Base-by-base conservation (phyloP, 23 tunicate species). In the Styela plicata region DNA sequence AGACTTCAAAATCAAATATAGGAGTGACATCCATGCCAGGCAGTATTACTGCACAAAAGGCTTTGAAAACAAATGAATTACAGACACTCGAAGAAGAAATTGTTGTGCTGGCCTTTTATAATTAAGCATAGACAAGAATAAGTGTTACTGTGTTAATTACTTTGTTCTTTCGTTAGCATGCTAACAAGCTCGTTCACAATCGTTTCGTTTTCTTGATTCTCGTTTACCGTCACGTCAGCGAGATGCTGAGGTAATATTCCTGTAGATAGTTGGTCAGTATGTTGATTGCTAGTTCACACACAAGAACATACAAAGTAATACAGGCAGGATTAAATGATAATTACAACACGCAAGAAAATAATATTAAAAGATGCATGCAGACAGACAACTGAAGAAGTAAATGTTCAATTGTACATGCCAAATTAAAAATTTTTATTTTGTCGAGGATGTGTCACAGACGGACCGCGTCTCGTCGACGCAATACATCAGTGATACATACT, bases 81-180 rank as follows among this genome's bases (percentile, higher is more conserved):
- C 64, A 57, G 64, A 57, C 20, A 57, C 19, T 57, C 64, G 20
- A 20, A 20, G 20, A 57, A 18, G 20, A 57, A 57, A 57, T 57
- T 20, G 20, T 57, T 57, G 18, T 20, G 64, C 18, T 57, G 19
- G 18, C 64, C 18, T 18, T 57, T 57, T 18, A 57, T 57, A 57
- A 57, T 18, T 57, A 18, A 57, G 64, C 20, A 57, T 69, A 44
- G 13, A 13, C 13, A 44, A 44, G 13, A 13, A 44, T 44, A 44
- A 44, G 7, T 44, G 57, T 44, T 44, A 44, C 57, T 44, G 10
- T 44, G 27, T 21, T 44, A 33, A 76, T 76, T 76, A 76, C 81
- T 76, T 76, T 76, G 64, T 53, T 76, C 81, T 26, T 76, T 76
- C 24, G 81, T 5, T 7, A 76, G 64, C 81, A 76, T 76, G 81